Percentiles rank a stretch among this genome's conserved stretches.
These are phyloP conservation scores for Canis aureus DNA, from an alignment of 2,113 vertebrate species.

Conservation along the genomic window DNA sequence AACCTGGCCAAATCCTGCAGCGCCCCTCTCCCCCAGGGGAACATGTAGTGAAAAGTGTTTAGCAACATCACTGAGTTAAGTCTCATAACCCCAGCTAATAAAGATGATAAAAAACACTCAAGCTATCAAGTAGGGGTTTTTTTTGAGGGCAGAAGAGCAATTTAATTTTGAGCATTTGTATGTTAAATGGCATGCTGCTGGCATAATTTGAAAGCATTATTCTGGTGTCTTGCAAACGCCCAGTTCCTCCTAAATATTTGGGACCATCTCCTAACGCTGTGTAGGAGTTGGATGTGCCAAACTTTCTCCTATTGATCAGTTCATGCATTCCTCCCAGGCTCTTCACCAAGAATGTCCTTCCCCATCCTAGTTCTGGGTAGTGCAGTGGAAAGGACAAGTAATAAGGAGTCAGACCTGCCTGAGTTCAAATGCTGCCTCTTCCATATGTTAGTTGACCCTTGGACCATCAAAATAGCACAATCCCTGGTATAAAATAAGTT, in stretches of 20 bases:
- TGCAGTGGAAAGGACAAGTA: neutral
- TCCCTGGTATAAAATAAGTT: neutral
- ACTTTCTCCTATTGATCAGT: neutral
- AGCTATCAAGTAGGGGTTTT: conserved; percentile 43
- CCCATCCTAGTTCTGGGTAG: neutral
- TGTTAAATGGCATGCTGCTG: conserved; percentile 54
- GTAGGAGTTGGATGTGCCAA: conserved; percentile 32
- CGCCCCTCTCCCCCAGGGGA: neutral
- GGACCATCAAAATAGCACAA: neutral
- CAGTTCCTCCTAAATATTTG: conserved; percentile 66
- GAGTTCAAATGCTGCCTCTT: neutral
- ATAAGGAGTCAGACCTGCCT: neutral
- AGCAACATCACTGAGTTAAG: neutral
- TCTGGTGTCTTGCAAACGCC: conserved; percentile 36
- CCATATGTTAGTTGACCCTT: neutral
- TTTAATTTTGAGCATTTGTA: conserved; percentile 56
- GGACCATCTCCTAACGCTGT: conserved; percentile 60
- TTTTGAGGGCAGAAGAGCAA: conserved; percentile 38
- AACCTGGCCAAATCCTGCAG: neutral
- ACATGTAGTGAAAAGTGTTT: conserved; percentile 21
- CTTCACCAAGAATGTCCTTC: neutral
- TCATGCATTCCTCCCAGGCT: neutral
- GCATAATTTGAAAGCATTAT: conserved; percentile 69
- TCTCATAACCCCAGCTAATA: conserved; percentile 61
- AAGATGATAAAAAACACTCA: conserved; percentile 66